Percentiles rank a stretch among this genome's conserved stretches.
These are phyloP conservation scores for Zosterops borbonicus DNA, from an alignment of 2,113 vertebrate genomes.

Conservation along the genomic window DNA sequence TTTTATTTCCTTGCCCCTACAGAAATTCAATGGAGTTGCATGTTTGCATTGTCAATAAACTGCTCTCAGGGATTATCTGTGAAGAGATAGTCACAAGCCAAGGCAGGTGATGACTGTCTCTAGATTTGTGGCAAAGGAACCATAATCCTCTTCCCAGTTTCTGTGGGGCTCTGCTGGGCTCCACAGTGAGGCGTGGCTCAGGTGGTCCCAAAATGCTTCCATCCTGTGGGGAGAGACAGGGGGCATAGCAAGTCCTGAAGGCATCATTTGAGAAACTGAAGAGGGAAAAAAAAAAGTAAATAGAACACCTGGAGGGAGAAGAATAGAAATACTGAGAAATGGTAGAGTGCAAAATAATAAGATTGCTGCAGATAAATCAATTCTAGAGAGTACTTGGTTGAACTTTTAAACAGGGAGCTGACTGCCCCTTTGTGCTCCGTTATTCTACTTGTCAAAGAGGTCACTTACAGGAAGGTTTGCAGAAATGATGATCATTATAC, in stretches of 20 bases:
- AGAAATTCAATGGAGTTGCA: not conserved
- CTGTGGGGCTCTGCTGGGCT: not conserved
- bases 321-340: not conserved
- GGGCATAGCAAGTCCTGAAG: not conserved
- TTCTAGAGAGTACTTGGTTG: not conserved
- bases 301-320: not conserved
- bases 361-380: not conserved
- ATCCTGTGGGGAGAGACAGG: rapidly evolving
- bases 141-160: not conserved
- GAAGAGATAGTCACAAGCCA: not conserved
- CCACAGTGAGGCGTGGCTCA: not conserved
- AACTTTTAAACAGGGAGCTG: not conserved
- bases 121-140: not conserved
- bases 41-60: not conserved
- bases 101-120: rapidly evolving
- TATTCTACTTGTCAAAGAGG: not conserved
- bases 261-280: not conserved
- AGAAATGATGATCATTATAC: not conserved
- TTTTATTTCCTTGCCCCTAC: rapidly evolving
- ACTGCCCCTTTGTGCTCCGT: not conserved
- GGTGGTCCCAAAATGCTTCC: not conserved
- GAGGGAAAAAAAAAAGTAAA: not conserved
- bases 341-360: not conserved
- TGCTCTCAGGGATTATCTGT: not conserved
- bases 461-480: not conserved